Evolutionary conservation across 2,113 vertebrate species (phyloP).

Genomic region (Brachyhypopomus gauderio): DNA sequence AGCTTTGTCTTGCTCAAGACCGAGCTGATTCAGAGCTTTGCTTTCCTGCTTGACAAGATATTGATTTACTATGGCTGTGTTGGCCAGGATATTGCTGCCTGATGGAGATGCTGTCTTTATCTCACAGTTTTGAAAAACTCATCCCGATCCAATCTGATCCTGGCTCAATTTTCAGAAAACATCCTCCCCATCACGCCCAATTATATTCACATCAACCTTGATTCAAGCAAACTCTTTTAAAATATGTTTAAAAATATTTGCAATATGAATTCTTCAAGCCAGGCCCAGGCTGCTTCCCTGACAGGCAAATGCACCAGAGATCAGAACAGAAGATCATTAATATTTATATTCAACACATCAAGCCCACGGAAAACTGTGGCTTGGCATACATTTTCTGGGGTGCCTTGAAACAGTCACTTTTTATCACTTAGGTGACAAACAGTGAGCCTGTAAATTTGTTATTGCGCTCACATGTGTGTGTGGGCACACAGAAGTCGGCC

Average conservation of each 20-base stretch:
- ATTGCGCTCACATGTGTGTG: slow-evolving; percentile 10
- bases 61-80: slow-evolving; percentile 43
- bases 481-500: background rate
- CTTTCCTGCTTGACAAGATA: slow-evolving; percentile 36
- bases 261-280: background rate
- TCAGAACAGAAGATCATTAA: slow-evolving; percentile 22
- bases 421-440: background rate
- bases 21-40: slow-evolving; percentile 7
- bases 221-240: background rate
- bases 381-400: slow-evolving; percentile 13
- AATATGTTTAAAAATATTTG: background rate
- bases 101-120: slow-evolving; percentile 37
- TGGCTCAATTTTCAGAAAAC: slow-evolving; percentile 34
- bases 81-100: slow-evolving; percentile 28
- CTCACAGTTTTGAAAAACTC: slow-evolving; percentile 10
- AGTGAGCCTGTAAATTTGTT: background rate
- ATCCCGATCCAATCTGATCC: slow-evolving; percentile 37
- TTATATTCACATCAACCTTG: background rate
- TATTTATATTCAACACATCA: slow-evolving; percentile 27
- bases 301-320: background rate
- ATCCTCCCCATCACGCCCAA: background rate
- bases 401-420: background rate
- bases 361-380: slow-evolving; percentile 12
- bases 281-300: background rate
- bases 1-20: slow-evolving; percentile 10